Evolutionary conservation across 53 echinoderm and acorn worm species (phyloP).

Genomic region (Echinarachnius parma): DNA sequence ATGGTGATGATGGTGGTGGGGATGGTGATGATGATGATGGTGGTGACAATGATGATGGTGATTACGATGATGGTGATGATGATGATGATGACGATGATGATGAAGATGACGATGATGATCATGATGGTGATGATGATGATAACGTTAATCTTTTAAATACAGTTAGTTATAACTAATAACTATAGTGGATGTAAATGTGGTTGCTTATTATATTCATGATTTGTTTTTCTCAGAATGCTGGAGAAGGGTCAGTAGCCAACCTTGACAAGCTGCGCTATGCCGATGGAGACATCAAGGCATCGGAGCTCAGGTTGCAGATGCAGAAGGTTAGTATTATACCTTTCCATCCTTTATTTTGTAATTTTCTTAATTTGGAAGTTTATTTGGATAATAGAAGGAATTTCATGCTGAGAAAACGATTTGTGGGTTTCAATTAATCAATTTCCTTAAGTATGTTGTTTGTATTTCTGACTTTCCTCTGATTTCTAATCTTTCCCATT

Average conservation of each 20-base stretch:
- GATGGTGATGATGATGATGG: not conserved
- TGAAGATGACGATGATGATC: not conserved
- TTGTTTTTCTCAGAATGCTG: conserved; percentile 78
- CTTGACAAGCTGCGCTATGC: conserved; percentile 86
- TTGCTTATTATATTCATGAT: too few relatives aligned
- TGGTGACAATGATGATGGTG: not conserved
- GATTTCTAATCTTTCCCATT: too few relatives aligned
- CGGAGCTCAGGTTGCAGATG: conserved; percentile 88
- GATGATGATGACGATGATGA: conserved; percentile 8
- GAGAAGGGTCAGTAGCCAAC: conserved; percentile 85
- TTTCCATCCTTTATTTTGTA: too few relatives aligned
- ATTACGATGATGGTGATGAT: not conserved
- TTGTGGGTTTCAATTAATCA: too few relatives aligned
- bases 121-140: not conserved
- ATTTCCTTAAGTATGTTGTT: too few relatives aligned
- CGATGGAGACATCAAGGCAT: conserved; percentile 62
- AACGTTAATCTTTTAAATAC: not conserved
- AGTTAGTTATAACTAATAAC: too few relatives aligned
- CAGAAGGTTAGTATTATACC: conserved; percentile 86
- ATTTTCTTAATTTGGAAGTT: too few relatives aligned
- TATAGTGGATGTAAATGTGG: too few relatives aligned
- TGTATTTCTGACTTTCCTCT: too few relatives aligned
- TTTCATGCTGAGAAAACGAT: too few relatives aligned
- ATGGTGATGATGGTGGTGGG: not conserved
- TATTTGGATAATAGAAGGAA: too few relatives aligned